Evolutionary conservation across 2,888 invertebrate species (phyloP).

Genomic region (Thymelicus sylvestris): DNA sequence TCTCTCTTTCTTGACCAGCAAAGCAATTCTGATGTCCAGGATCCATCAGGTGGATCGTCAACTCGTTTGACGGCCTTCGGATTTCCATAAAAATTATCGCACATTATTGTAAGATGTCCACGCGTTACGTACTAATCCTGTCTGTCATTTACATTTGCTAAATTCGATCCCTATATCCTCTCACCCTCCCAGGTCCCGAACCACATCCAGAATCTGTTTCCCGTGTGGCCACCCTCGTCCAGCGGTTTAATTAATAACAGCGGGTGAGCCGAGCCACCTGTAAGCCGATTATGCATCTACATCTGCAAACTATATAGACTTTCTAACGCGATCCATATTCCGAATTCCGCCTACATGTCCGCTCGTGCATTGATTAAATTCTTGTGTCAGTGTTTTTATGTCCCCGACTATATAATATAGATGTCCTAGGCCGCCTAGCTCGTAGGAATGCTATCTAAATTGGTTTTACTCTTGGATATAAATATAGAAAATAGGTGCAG

Average conservation of each 20-base stretch:
- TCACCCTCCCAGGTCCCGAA: no score
- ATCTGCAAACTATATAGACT: conserved; percentile 5
- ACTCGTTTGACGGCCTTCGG: no score
- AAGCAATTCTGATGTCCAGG: no score
- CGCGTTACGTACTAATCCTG: background rate
- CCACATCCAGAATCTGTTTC: background rate
- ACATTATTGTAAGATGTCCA: background rate
- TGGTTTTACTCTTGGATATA: no score
- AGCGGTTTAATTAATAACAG: conserved; percentile 24
- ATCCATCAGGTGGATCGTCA: no score
- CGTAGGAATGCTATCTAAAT: no score
- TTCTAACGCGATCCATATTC: conserved; percentile 9
- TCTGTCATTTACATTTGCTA: background rate
- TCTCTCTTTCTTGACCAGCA: no score
- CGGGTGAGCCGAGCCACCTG: conserved; percentile 20
- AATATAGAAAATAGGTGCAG: no score
- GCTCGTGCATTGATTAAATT: background rate
- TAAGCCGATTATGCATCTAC: conserved; percentile 8
- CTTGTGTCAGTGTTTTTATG: conserved; percentile 1
- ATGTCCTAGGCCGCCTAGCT: no score
- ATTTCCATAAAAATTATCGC: no score
- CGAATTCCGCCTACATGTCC: background rate
- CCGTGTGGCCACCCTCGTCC: background rate
- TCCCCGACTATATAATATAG: no score
- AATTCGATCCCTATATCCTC: no score